phyloP scores from a whole-genome alignment of 2,797 vertebrate genomes.

The Oceanodroma leucorhoa region DNA sequence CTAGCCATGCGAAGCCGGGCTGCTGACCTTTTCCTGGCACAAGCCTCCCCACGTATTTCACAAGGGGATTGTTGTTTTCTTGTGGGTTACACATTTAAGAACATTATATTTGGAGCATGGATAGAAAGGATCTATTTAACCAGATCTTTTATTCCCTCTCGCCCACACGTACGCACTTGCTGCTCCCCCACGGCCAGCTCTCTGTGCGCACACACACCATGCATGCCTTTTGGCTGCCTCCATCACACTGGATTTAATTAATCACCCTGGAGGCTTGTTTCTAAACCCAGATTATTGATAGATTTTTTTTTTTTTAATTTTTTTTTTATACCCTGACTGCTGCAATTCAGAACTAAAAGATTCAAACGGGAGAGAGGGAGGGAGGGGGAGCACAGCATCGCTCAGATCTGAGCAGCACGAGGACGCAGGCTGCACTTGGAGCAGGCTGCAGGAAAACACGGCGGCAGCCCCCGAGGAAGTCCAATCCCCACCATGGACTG shows the following conservation, averaged over 20 bases:
- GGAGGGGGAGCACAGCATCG: accelerated
- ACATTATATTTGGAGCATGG: neutral
- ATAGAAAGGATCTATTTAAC: constrained; percentile 43
- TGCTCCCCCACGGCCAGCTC: neutral
- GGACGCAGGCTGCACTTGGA: neutral
- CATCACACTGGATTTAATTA: neutral
- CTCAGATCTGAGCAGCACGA: neutral
- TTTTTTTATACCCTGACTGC: neutral
- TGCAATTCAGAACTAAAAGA: neutral
- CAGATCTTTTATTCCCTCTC: constrained; percentile 2
- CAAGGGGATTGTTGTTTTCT: constrained; percentile 1
- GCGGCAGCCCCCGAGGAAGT: accelerated
- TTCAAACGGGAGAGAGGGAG: neutral
- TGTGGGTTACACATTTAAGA: neutral
- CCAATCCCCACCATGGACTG: accelerated
- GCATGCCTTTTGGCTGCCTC: constrained; percentile 7
- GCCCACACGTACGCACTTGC: neutral
- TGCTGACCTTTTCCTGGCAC: neutral
- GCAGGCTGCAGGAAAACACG: neutral
- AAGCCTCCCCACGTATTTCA: neutral
- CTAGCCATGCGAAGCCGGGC: accelerated
- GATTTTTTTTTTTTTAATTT: neutral
- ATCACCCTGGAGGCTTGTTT: neutral
- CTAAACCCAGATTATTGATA: neutral
- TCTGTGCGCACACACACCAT: neutral